These are phyloP conservation scores for Steromphala cineraria DNA, from an alignment of 2,888 invertebrate species.

Conservation along the genomic window DNA sequence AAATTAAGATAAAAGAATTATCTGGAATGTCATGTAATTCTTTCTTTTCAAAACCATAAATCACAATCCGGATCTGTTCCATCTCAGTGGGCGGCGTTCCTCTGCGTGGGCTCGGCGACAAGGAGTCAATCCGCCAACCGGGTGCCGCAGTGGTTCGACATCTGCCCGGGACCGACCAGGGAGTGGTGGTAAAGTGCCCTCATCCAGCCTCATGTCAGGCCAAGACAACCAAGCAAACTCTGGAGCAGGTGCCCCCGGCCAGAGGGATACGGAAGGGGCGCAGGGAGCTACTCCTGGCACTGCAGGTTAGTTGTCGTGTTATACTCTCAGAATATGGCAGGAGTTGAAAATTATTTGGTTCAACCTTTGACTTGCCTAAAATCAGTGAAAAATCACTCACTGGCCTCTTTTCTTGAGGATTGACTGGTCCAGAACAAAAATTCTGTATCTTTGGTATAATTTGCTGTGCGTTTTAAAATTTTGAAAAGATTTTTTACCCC, in stretches of 20 bases:
- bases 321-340: not conserved
- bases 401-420: too few relatives aligned
- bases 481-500: too few relatives aligned
- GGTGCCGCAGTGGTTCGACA: conserved; percentile 30
- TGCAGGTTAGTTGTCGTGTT: conserved; percentile 25
- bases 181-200: conserved; percentile 38
- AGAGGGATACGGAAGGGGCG: conserved; percentile 29
- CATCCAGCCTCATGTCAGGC: conserved; percentile 52
- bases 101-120: conserved; percentile 67
- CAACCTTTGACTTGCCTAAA: too few relatives aligned
- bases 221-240: conserved; percentile 51
- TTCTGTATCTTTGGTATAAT: too few relatives aligned
- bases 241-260: conserved; percentile 34
- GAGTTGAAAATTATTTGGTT: too few relatives aligned
- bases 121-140: conserved; percentile 33
- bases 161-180: conserved; percentile 31
- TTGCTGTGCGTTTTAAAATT: too few relatives aligned
- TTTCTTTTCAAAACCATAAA: too few relatives aligned
- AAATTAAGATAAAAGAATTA: too few relatives aligned
- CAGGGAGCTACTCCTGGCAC: conserved; percentile 32
- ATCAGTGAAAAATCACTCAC: too few relatives aligned
- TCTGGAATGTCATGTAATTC: too few relatives aligned
- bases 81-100: conserved; percentile 71
- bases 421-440: too few relatives aligned
- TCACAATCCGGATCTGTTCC: too few relatives aligned